Percentiles rank a stretch among this genome's conserved stretches.
phyloP scores from a whole-genome alignment of 2,797 vertebrate species.

The Delichon dasypus region DNA sequence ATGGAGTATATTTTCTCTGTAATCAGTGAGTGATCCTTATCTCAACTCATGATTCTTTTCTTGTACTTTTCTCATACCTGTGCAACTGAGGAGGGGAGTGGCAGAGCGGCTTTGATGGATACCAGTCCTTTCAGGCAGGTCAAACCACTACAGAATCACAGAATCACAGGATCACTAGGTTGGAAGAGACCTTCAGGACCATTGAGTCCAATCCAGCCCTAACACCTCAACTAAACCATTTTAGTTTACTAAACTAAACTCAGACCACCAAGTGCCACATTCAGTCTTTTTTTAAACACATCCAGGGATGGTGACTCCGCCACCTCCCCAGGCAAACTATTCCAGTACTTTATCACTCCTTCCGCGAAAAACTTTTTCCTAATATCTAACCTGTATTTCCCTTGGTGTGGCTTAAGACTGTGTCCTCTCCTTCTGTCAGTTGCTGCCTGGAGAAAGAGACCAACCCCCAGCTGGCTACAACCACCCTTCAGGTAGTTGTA shows the following conservation, averaged over 20 bases:
- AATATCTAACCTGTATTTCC: neutral
- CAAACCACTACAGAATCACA: neutral
- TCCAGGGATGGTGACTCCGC: neutral
- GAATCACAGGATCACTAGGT: neutral
- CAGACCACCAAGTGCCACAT: neutral
- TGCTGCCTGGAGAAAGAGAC: neutral
- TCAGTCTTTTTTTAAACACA: neutral
- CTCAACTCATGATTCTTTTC: neutral
- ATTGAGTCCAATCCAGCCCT: neutral
- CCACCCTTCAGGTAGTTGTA: neutral
- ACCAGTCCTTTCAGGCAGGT: neutral
- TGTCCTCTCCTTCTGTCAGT: neutral
- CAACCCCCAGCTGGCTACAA: neutral
- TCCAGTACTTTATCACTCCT: neutral
- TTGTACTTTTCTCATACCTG: neutral
- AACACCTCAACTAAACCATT: neutral
- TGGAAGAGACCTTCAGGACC: neutral
- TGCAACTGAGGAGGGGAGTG: neutral
- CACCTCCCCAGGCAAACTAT: neutral
- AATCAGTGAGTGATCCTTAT: neutral
- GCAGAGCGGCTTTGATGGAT: neutral
- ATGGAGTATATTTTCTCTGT: neutral
- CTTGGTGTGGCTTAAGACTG: neutral
- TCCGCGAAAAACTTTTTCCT: neutral
- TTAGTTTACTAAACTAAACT: too few species aligned